A percentile compares a stretch with the other conserved stretches of the same genome.
phyloP scores from a whole-genome alignment of 2,113 vertebrate species.

The Hydropotes inermis region DNA sequence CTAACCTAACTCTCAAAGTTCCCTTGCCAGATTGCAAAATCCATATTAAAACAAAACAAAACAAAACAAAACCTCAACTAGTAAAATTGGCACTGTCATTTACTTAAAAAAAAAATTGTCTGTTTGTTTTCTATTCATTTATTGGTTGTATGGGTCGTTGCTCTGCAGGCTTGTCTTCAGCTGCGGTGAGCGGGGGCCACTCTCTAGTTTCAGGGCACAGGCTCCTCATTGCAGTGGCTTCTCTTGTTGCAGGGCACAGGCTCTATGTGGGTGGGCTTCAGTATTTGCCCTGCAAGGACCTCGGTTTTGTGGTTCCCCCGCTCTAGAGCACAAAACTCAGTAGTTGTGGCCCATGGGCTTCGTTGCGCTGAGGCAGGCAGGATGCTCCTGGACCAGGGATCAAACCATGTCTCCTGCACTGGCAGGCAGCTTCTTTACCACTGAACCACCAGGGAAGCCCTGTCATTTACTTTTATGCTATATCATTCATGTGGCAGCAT shows the following conservation, averaged over 20 bases:
- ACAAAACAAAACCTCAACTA: neutral
- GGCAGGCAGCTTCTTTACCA: neutral
- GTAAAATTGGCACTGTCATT: neutral
- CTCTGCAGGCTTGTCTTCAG: neutral
- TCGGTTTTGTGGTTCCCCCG: neutral
- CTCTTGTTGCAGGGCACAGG: neutral
- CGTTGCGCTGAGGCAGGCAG: neutral
- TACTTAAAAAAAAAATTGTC: neutral
- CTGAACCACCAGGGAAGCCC: neutral
- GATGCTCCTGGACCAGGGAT: neutral
- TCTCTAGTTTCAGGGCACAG: neutral
- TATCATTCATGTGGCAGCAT: neutral
- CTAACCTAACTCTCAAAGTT: neutral
- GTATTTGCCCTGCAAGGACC: neutral
- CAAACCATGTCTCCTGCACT: neutral
- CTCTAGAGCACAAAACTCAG: neutral
- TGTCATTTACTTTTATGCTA: neutral
- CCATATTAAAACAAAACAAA: neutral
- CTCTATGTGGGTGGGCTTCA: neutral
- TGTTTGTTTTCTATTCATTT: neutral
- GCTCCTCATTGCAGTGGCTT: neutral
- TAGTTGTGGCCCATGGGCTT: neutral
- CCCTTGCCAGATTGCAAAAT: neutral
- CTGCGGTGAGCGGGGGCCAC: neutral
- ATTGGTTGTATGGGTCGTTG: neutral